A percentile compares a stretch with the other conserved stretches of the same genome.
Evolutionary conservation across 2,113 vertebrate genomes (phyloP).

Genomic region (Cichladusa arquata): DNA sequence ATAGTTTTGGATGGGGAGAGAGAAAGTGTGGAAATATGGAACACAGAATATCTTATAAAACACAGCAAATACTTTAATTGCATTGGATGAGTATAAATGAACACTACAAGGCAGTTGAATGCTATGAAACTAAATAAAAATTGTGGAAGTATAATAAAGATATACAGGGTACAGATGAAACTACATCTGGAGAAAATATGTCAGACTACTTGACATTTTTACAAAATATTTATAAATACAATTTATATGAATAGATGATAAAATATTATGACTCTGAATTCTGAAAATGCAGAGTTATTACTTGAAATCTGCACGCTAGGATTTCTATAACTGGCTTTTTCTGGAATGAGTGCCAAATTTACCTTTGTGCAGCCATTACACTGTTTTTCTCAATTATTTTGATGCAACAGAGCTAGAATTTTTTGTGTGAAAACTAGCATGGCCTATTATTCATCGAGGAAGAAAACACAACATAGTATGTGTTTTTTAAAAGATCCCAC

Average conservation of each 20-base stretch:
- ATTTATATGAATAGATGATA: neutral
- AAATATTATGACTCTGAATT: neutral
- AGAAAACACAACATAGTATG: neutral
- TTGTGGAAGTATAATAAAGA: neutral
- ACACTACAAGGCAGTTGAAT: neutral
- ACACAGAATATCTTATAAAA: neutral
- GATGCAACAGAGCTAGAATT: neutral
- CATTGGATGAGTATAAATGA: neutral
- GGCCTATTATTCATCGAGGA: neutral
- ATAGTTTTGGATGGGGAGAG: neutral
- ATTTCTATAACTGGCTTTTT: neutral
- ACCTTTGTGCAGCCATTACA: neutral
- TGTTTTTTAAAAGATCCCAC: neutral
- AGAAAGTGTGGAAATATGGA: neutral
- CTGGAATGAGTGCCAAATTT: neutral
- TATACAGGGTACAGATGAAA: neutral
- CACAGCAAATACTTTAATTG: neutral
- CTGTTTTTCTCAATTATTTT: neutral
- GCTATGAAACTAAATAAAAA: neutral
- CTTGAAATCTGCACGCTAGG: rapidly evolving
- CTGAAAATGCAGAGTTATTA: neutral
- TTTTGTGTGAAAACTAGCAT: neutral
- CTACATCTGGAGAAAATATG: neutral
- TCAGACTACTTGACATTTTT: neutral
- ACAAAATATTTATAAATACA: neutral